Conservation (phyloP, 2,888 invertebrate species). For the Conops quadrifasciatus region DNA sequence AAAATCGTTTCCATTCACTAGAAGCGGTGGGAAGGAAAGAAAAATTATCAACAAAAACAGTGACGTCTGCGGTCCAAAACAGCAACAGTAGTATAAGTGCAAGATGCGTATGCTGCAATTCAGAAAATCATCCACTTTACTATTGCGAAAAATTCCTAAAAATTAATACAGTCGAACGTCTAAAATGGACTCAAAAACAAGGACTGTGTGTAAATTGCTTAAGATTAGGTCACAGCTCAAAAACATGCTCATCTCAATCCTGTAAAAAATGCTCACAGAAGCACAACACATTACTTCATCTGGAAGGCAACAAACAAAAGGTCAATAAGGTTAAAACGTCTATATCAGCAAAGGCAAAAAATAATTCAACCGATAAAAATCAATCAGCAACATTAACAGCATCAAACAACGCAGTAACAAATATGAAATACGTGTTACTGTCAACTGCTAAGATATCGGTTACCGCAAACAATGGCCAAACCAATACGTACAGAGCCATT, state of each 20-base stretch:
- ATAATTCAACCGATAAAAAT: too few relatives aligned
- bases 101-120: neutral
- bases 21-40: too few relatives aligned
- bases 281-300: neutral
- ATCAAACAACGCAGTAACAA: neutral
- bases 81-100: neutral
- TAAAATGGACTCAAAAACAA: too few relatives aligned
- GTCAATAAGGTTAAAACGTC: neutral
- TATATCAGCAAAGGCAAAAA: neutral
- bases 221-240: too few relatives aligned
- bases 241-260: too few relatives aligned
- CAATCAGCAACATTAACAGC: neutral
- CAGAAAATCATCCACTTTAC: neutral
- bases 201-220: too few relatives aligned
- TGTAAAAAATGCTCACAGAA: too few relatives aligned
- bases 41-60: too few relatives aligned
- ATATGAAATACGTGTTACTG: neutral
- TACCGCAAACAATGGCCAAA: neutral
- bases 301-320: neutral
- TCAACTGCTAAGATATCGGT: neutral
- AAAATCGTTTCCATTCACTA: too few relatives aligned
- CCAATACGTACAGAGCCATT: conserved; percentile 1
- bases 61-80: too few relatives aligned
- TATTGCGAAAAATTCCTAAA: neutral
- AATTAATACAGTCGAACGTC: too few relatives aligned